These are phyloP conservation scores for Creontiades dilutus DNA, from an alignment of 2,888 invertebrate species.

Conservation along the genomic window DNA sequence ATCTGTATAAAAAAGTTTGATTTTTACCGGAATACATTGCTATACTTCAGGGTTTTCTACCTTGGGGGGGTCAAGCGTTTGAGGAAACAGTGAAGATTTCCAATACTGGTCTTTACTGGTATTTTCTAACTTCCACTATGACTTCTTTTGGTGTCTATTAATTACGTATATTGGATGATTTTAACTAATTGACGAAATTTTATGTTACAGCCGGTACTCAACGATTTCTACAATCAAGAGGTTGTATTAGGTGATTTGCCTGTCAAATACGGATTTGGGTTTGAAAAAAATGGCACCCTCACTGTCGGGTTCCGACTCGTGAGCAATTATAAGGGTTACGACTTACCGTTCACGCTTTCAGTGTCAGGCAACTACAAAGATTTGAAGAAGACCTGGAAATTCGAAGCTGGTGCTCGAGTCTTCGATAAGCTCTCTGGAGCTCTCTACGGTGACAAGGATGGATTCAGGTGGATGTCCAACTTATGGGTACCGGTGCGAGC, in stretches of 20 bases:
- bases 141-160: too few relatives aligned
- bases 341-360: background rate
- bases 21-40: too few relatives aligned
- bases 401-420: background rate
- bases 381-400: background rate
- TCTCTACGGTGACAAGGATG: background rate
- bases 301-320: background rate
- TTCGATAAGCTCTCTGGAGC: background rate
- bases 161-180: too few relatives aligned
- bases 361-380: background rate
- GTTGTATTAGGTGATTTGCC: background rate
- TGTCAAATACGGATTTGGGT: background rate
- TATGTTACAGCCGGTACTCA: background rate
- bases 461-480: background rate
- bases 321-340: background rate
- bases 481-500: background rate
- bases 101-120: too few relatives aligned
- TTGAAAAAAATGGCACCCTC: background rate
- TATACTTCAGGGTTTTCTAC: too few relatives aligned
- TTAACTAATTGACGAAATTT: background rate
- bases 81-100: too few relatives aligned
- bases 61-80: too few relatives aligned
- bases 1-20: too few relatives aligned
- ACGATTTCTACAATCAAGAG: background rate
- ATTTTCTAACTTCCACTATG: too few relatives aligned